These are phyloP conservation scores for Magallana ariakensis DNA, from an alignment of 1,140 invertebrate species.

Conservation along the genomic window DNA sequence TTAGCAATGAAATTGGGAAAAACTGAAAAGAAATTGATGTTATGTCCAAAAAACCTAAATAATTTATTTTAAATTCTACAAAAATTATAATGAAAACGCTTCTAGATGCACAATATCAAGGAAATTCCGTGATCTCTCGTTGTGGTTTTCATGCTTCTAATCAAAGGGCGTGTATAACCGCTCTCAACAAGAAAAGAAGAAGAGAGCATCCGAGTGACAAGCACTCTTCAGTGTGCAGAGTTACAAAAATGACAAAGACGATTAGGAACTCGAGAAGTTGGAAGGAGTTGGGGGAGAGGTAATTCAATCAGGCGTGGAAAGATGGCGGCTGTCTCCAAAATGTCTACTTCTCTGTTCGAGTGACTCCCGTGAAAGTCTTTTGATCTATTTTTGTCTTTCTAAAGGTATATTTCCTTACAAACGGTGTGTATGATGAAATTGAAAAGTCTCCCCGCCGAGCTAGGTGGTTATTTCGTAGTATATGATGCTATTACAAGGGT, in stretches of 20 bases:
- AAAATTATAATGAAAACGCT: not conserved
- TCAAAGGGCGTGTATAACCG: conserved; percentile 13
- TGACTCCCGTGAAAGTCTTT: conserved; percentile 12
- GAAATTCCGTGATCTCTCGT: conserved; percentile 9
- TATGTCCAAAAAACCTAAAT: not conserved
- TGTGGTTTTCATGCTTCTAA: conserved; percentile 25
- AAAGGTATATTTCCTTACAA: conserved; percentile 15
- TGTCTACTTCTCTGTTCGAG: conserved; percentile 41
- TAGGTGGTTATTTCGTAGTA: conserved; percentile 35
- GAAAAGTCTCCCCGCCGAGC: conserved; percentile 7
- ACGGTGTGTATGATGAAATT: not conserved
- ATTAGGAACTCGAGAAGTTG: conserved; percentile 54
- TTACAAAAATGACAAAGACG: conserved; percentile 53
- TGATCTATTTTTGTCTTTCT: conserved; percentile 38
- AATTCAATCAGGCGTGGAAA: conserved; percentile 55
- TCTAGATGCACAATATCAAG: not conserved
- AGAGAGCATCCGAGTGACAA: conserved; percentile 22
- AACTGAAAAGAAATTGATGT: not conserved
- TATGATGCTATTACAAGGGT: conserved; percentile 22
- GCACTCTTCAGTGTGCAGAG: conserved; percentile 48
- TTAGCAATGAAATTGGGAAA: not conserved
- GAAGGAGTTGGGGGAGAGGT: conserved; percentile 48
- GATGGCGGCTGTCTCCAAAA: conserved; percentile 50
- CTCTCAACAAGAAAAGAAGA: conserved; percentile 21
- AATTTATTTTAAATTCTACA: not conserved